A percentile compares a stretch with the other conserved stretches of the same genome.
Conservation (phyloP, 1,140 invertebrate species). For the Drosophila ananassae region DNA sequence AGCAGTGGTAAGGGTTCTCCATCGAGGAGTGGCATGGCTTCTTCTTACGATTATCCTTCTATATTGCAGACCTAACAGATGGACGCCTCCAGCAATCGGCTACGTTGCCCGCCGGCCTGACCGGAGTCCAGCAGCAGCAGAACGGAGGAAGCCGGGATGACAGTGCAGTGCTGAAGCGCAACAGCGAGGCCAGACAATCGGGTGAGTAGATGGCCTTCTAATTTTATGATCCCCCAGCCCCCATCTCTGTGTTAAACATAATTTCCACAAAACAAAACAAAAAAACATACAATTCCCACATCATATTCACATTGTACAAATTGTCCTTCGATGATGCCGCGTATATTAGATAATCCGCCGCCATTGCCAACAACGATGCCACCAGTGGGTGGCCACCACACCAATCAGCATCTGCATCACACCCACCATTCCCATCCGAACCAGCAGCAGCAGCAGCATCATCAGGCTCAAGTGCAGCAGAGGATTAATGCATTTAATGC, state of each 20-base stretch:
- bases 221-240: not conserved
- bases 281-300: not conserved
- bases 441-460: constrained; percentile 37
- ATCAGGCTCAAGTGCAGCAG: constrained; percentile 77
- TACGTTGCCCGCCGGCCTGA: constrained; percentile 66
- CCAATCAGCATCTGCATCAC: constrained; percentile 36
- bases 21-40: not conserved
- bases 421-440: constrained; percentile 61
- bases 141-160: constrained; percentile 75
- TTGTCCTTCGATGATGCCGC: constrained; percentile 37
- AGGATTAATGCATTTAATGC: constrained; percentile 82
- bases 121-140: constrained; percentile 55
- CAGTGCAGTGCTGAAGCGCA: constrained; percentile 61
- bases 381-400: constrained; percentile 68
- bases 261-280: not conserved
- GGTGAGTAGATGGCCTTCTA: constrained; percentile 53
- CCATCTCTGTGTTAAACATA: constrained; percentile 31
- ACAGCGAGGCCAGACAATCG: constrained; percentile 78
- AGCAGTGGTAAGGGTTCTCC: constrained; percentile 52
- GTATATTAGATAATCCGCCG: constrained; percentile 81
- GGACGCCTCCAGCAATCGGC: constrained; percentile 60
- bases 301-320: constrained; percentile 45
- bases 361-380: constrained; percentile 83
- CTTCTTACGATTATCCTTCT: too few species aligned
- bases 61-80: constrained; percentile 50